Evolutionary conservation across 2,797 vertebrate species (phyloP).

Genomic region (Sebastes hubbsi): DNA sequence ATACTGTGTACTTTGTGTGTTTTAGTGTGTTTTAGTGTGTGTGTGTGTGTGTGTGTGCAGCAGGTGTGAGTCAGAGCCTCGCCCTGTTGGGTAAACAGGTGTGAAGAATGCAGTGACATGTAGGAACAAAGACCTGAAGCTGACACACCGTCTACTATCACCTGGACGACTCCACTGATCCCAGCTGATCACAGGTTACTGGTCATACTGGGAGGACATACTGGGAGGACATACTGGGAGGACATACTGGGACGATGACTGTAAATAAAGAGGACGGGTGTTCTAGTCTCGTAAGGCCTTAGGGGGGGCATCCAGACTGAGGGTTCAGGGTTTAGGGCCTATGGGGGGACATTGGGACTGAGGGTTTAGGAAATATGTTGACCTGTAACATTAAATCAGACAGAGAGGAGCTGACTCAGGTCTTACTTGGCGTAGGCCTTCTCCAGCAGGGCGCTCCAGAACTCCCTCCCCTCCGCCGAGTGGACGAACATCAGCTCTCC

Average conservation of each 20-base stretch:
- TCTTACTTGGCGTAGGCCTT: constrained; percentile 94
- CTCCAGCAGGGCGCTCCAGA: constrained; percentile 95
- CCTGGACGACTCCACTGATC: neutral
- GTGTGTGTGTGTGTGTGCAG: neutral
- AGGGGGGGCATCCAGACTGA: too few relatives aligned
- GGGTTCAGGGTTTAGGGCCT: too few relatives aligned
- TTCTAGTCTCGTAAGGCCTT: too few relatives aligned
- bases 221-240: too few relatives aligned
- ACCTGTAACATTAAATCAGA: too few relatives aligned
- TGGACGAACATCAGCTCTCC: constrained; percentile 92
- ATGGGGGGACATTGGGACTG: too few relatives aligned
- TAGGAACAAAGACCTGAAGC: neutral
- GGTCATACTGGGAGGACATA: neutral
- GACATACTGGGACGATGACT: too few relatives aligned
- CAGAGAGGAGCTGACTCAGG: neutral
- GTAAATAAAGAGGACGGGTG: too few relatives aligned
- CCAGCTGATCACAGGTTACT: neutral
- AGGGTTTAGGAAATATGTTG: too few relatives aligned
- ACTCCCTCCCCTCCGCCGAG: constrained; percentile 91
- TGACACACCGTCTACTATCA: neutral
- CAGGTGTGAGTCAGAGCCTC: too few relatives aligned
- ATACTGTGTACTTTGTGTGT: too few relatives aligned
- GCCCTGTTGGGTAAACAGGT: neutral
- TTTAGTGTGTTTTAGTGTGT: neutral
- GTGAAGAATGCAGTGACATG: neutral